Conservation (phyloP, 2,113 vertebrate genomes). For the Oreotrochilus melanogaster region DNA sequence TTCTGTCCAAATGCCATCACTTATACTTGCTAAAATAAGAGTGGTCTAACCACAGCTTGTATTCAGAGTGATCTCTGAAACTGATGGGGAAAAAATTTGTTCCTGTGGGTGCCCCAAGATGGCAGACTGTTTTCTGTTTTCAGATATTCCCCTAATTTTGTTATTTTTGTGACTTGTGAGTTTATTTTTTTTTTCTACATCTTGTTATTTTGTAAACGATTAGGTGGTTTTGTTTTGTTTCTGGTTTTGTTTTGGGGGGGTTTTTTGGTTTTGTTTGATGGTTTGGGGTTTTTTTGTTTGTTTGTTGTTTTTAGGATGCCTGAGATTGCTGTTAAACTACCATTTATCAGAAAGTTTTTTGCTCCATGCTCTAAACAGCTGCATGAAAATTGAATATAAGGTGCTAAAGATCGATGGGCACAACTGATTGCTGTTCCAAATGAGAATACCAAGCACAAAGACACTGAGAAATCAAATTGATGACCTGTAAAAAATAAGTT, state of each 20-base stretch:
- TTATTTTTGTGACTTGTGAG: background rate
- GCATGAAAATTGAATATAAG: conserved; percentile 35
- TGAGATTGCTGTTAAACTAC: background rate
- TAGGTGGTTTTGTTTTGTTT: background rate
- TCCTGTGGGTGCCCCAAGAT: background rate
- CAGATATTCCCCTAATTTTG: background rate
- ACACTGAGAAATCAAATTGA: conserved; percentile 53
- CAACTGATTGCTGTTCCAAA: conserved; percentile 39
- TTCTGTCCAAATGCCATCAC: background rate
- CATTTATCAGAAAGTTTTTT: background rate
- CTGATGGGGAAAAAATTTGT: background rate
- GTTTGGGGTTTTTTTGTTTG: no score
- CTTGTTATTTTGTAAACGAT: background rate
- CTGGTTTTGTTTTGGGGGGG: no score
- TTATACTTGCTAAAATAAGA: background rate
- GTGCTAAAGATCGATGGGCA: conserved; percentile 45
- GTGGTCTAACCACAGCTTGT: background rate
- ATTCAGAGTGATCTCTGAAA: background rate
- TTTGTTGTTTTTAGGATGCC: background rate
- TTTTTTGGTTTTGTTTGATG: no score
- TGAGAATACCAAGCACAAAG: conserved; percentile 32
- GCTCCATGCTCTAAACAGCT: background rate
- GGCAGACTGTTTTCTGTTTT: background rate
- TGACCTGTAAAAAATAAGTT: conserved; percentile 67
- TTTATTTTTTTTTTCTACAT: background rate